Evolutionary conservation across 2,797 vertebrate species (phyloP), one percentile per base, ranked within the genome.

Genomic region (Xiphorhynchus erythropygius): DNA sequence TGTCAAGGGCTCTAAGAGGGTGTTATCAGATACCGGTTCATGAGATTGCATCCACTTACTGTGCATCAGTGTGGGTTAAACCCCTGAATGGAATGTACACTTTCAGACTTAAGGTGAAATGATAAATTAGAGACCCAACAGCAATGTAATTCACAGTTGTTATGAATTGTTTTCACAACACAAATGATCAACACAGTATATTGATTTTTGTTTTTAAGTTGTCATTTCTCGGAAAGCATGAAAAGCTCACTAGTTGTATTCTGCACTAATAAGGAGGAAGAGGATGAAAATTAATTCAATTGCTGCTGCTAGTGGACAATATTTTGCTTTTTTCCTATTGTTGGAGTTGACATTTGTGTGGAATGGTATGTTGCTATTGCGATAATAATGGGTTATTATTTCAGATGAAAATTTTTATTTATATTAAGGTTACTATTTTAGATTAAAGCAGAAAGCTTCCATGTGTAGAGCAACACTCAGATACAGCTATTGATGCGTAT

Each of bases 311-410:
- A 67, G 63, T 57, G 70, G 79, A 39, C n/a, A 52, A 28, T 64
- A 50, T 46, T 89, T 92, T 74, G 25, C 22, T 39, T 76, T 93
- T 84, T 78, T 25, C n/a, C 56, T 69, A 0, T 53, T 52, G 32
- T 49, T 76, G 37, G 47, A 32, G 23, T 83, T 65, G 53, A 59
- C 62, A 30, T 82, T 74, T 87, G 28, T 53, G 21, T 65, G 73
- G 55, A 59, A 49, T 42, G 32, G 32, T 74, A 42, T n/a, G 5
- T 39, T 69, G 25, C 67, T 64, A 50, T 37, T 81, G 50, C 22
- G 30, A 77, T 84, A 84, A 81, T 79, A 69, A 67, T 76, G 33
- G 63, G 49, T 76, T 84, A 85, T 68, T 91, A 69, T 90, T 91
- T 73, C 63, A 86, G 65, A 44, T 46, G 12, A 63, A 83, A 41